Evolutionary conservation across 2,797 vertebrate species (phyloP).

Genomic region (Pseudopleuronectes americanus): DNA sequence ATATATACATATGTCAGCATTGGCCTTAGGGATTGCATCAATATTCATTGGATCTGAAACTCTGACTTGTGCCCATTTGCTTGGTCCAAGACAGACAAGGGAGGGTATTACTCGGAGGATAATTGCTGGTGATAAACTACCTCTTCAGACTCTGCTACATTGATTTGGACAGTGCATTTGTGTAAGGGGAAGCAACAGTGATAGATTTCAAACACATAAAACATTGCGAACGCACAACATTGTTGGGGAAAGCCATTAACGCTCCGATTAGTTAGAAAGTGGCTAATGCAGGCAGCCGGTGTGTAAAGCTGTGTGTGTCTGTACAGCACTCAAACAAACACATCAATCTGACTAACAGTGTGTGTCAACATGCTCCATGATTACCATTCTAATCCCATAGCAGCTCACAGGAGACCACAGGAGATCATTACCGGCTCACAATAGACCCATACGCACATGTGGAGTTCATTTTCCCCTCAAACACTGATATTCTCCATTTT

Average conservation of each 20-base stretch:
- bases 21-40: slow-evolving; percentile 57
- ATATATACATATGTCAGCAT: slow-evolving; percentile 41
- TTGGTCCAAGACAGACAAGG: slow-evolving; percentile 41
- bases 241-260: slow-evolving; percentile 63
- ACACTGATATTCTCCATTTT: slow-evolving; percentile 25
- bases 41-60: slow-evolving; percentile 72
- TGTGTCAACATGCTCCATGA: slow-evolving; percentile 67
- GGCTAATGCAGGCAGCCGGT: slow-evolving; percentile 63
- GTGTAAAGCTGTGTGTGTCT: slow-evolving; percentile 48
- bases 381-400: slow-evolving; percentile 67
- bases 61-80: slow-evolving; percentile 61
- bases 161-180: slow-evolving; percentile 68
- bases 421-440: slow-evolving; percentile 48
- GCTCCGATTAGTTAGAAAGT: slow-evolving; percentile 64
- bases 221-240: slow-evolving; percentile 61
- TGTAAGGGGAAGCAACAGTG: slow-evolving; percentile 68
- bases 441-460: slow-evolving; percentile 10
- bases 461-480: background rate
- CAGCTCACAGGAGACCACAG: slow-evolving; percentile 45
- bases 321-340: slow-evolving; percentile 68
- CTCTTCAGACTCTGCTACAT: slow-evolving; percentile 60
- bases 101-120: slow-evolving; percentile 58
- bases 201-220: slow-evolving; percentile 76
- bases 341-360: slow-evolving; percentile 72
- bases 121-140: slow-evolving; percentile 77